Evolutionary conservation across 2,888 invertebrate species (phyloP).

Genomic region (Trichopoda pennipes): DNA sequence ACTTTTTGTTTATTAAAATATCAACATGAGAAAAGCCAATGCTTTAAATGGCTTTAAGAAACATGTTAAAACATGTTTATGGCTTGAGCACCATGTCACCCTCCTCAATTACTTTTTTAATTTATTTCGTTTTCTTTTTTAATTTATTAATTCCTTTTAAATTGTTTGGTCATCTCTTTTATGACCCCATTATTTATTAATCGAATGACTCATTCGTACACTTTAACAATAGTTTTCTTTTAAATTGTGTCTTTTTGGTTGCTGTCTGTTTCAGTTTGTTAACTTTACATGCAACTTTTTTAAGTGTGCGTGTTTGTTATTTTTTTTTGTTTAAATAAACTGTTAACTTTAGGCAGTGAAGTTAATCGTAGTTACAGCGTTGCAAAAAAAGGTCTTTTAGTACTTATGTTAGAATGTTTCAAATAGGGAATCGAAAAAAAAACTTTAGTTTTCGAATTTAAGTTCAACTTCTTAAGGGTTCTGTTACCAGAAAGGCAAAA

Average conservation of each 20-base stretch:
- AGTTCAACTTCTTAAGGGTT: no score
- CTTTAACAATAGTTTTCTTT: constrained; percentile 25
- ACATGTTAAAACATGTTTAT: constrained; percentile 3
- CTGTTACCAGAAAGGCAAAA: no score
- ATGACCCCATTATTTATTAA: constrained; percentile 50
- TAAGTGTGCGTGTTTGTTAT: not conserved
- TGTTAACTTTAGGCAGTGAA: constrained; percentile 35
- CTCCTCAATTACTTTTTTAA: constrained; percentile 41
- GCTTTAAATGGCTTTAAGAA: constrained; percentile 3
- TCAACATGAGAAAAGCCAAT: not conserved
- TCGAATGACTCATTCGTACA: constrained; percentile 34
- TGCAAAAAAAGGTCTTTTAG: not conserved
- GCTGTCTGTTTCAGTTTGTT: not conserved
- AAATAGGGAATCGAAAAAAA: no score
- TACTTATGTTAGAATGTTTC: no score
- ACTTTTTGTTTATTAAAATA: not conserved
- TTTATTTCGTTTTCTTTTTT: not conserved
- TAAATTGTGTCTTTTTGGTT: not conserved
- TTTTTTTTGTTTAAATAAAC: not conserved
- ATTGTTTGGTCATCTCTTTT: constrained; percentile 55
- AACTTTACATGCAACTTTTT: constrained; percentile 4
- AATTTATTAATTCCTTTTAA: constrained; percentile 41
- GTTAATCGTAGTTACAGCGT: constrained; percentile 7
- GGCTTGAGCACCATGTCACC: not conserved
- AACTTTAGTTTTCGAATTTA: no score